Conservation (phyloP, 2,888 invertebrate genomes). For the Theodoxus fluviatilis region DNA sequence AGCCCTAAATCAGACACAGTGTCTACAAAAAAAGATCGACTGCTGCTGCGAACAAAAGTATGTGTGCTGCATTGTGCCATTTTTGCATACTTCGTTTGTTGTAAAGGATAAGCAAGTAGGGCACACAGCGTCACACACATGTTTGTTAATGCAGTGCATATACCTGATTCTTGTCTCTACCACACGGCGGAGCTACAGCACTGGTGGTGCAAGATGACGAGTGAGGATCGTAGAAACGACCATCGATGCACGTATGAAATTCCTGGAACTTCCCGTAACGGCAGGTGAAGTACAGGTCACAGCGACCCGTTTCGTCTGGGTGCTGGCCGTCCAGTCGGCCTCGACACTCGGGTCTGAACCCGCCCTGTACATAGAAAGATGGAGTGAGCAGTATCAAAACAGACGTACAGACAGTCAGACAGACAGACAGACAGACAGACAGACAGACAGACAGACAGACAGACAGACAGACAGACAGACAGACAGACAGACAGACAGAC, state of each 20-base stretch:
- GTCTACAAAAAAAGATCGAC: too few relatives aligned
- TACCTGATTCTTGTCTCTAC: too few relatives aligned
- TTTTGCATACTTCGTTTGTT: too few relatives aligned
- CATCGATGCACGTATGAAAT: constrained; percentile 31
- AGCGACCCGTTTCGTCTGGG: constrained; percentile 37
- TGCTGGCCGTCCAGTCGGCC: constrained; percentile 35
- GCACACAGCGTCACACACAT: too few relatives aligned
- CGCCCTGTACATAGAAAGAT: constrained; percentile 26
- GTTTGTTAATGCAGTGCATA: too few relatives aligned
- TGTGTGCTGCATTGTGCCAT: too few relatives aligned
- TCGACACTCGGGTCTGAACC: constrained; percentile 34
- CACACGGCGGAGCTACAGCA: too few relatives aligned
- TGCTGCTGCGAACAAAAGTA: too few relatives aligned
- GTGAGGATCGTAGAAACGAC: constrained; percentile 34
- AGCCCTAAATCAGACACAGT: too few relatives aligned
- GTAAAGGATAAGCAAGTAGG: too few relatives aligned
- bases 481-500: too few relatives aligned
- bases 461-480: background rate
- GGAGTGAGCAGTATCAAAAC: background rate
- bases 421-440: background rate
- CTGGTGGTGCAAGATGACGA: too few relatives aligned
- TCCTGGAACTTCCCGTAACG: constrained; percentile 32
- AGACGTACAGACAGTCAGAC: background rate
- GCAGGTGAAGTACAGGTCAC: constrained; percentile 37
- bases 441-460: background rate